Conservation (phyloP, 2,113 vertebrate genomes). For the Rhagologus leucostigma region DNA sequence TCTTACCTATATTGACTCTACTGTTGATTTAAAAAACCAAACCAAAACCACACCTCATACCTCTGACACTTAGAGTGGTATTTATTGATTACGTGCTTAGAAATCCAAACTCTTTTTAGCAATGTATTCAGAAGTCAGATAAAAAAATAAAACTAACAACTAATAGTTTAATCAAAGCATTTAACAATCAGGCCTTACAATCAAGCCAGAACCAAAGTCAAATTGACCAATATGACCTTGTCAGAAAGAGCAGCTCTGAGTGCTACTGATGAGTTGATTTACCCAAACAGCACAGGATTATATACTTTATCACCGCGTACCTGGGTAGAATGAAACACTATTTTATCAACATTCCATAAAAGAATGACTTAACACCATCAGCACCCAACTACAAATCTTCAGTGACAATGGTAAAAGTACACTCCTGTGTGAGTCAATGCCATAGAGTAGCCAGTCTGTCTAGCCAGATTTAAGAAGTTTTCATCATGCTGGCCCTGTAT, state of each 20-base stretch:
- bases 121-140: not conserved
- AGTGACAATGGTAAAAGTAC: not conserved
- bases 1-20: not conserved
- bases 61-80: not conserved
- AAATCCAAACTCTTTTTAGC: constrained; percentile 1
- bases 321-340: not conserved
- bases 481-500: not conserved
- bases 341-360: not conserved
- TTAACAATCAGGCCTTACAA: not conserved
- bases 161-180: not conserved
- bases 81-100: not conserved
- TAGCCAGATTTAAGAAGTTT: not conserved
- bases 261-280: not conserved
- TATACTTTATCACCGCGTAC: not conserved
- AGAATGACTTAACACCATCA: not conserved
- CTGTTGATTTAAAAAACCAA: not conserved
- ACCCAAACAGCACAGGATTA: not conserved
- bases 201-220: not conserved
- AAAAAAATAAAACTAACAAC: not conserved
- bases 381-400: not conserved
- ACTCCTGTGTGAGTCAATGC: not conserved
- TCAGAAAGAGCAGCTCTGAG: not conserved
- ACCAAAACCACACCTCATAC: not conserved
- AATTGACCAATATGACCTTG: not conserved
- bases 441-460: not conserved